Conservation (phyloP, 2,888 invertebrate genomes). For the Drosophila mimetica region DNA sequence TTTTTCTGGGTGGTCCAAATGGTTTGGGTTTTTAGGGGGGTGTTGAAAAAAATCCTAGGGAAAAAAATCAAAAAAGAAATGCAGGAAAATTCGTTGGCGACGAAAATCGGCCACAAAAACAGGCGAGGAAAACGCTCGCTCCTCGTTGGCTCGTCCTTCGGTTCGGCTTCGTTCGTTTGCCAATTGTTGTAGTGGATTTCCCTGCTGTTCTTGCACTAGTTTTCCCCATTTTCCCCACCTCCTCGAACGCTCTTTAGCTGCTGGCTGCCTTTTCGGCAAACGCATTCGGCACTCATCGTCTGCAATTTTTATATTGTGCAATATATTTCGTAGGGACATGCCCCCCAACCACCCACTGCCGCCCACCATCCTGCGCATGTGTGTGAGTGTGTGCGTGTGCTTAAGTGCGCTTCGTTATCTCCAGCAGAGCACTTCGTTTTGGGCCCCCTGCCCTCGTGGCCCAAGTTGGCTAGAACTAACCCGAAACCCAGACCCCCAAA, state of each 20-base stretch:
- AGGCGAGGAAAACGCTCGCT: conserved; percentile 58
- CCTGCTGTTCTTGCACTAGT: conserved; percentile 40
- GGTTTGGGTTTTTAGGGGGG: background rate
- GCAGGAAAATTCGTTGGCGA: conserved; percentile 63
- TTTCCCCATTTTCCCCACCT: background rate
- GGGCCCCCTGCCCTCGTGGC: conserved; percentile 46
- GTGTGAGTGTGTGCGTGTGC: conserved; percentile 62
- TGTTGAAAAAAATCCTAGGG: conserved; percentile 6
- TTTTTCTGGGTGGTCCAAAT: conserved; percentile 22
- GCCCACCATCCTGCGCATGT: conserved; percentile 30
- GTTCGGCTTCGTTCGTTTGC: conserved; percentile 25
- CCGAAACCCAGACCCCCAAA: conserved; percentile 63
- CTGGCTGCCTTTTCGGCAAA: conserved; percentile 71
- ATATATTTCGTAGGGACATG: conserved; percentile 74
- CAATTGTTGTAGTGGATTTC: conserved; percentile 24
- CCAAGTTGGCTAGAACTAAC: conserved; percentile 62
- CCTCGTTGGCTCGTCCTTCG: conserved; percentile 70
- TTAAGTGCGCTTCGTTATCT: conserved; percentile 82
- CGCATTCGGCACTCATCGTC: conserved; percentile 73
- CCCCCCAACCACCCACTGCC: conserved; percentile 2
- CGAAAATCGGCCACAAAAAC: conserved; percentile 81
- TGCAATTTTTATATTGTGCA: conserved; percentile 78
- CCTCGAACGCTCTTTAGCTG: background rate
- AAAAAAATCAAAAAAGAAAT: conserved; percentile 42
- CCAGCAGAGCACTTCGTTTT: conserved; percentile 76